Evolutionary conservation across 2,797 vertebrate genomes (phyloP).

Genomic region (Rhinophrynus dorsalis): DNA sequence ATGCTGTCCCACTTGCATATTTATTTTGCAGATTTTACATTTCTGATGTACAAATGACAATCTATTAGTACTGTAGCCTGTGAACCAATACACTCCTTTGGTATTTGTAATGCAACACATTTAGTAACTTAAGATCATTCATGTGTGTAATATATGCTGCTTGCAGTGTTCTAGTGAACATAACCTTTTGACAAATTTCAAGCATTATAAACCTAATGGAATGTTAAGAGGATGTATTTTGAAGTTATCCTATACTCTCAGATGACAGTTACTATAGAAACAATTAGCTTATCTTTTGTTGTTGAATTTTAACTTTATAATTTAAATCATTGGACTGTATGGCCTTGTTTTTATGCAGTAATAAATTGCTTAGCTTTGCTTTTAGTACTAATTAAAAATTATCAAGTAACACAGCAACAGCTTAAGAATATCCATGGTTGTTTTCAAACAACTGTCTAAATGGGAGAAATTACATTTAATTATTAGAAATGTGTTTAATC

Average conservation of each 20-base stretch:
- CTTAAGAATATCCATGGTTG: conserved; percentile 64
- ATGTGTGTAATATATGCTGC: conserved; percentile 30
- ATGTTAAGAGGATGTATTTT: conserved; percentile 6
- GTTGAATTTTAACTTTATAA: background rate
- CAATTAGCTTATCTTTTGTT: conserved; percentile 1
- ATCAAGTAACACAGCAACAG: conserved; percentile 52
- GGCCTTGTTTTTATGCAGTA: background rate
- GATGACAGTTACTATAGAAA: background rate
- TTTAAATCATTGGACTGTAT: background rate
- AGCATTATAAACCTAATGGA: conserved; percentile 2
- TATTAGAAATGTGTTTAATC: no score
- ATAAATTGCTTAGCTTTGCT: background rate
- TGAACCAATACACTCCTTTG: conserved; percentile 25
- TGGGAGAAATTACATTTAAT: no score
- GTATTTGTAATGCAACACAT: conserved; percentile 21
- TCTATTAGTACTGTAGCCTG: conserved; percentile 9
- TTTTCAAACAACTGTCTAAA: conserved; percentile 4
- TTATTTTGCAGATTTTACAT: background rate
- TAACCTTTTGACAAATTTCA: conserved; percentile 12
- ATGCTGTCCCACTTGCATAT: conserved; percentile 10
- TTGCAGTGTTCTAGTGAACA: conserved; percentile 11
- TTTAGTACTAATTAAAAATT: background rate
- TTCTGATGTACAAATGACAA: background rate
- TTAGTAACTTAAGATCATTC: conserved; percentile 14
- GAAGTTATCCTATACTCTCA: background rate